Conservation (phyloP, 2,113 vertebrate species). For the Micronisus gabar region DNA sequence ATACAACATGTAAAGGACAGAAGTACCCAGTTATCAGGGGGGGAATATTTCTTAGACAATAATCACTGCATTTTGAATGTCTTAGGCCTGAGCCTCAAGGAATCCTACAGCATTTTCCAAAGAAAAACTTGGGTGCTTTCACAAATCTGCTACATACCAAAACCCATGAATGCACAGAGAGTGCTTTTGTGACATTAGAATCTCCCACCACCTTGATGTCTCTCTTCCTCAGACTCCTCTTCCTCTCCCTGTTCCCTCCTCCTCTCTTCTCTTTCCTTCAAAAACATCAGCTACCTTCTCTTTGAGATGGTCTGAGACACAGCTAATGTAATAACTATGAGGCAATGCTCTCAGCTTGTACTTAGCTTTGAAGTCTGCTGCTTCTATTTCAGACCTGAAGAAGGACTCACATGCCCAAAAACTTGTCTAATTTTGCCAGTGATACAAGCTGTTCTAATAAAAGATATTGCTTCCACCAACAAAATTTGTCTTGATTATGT, state of each 20-base stretch:
- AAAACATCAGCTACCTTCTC: not conserved
- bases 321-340: not conserved
- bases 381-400: not conserved
- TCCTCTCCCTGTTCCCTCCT: not conserved
- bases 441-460: not conserved
- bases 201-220: not conserved
- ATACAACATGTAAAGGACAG: not conserved
- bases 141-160: not conserved
- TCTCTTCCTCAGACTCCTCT: not conserved
- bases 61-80: not conserved
- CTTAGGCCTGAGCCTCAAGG: not conserved
- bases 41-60: not conserved
- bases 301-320: not conserved
- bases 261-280: not conserved
- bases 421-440: not conserved
- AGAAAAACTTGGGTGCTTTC: not conserved
- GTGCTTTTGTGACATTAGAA: not conserved
- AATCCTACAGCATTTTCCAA: not conserved
- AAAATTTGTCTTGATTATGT: conserved; percentile 11
- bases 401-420: conserved; percentile 9
- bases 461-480: not conserved
- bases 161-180: not conserved
- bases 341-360: not conserved
- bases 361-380: not conserved
- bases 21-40: not conserved